Percentiles rank a stretch among this genome's conserved stretches.
Conservation (phyloP, 2,113 vertebrate genomes). For the Oreochromis spilurus region DNA sequence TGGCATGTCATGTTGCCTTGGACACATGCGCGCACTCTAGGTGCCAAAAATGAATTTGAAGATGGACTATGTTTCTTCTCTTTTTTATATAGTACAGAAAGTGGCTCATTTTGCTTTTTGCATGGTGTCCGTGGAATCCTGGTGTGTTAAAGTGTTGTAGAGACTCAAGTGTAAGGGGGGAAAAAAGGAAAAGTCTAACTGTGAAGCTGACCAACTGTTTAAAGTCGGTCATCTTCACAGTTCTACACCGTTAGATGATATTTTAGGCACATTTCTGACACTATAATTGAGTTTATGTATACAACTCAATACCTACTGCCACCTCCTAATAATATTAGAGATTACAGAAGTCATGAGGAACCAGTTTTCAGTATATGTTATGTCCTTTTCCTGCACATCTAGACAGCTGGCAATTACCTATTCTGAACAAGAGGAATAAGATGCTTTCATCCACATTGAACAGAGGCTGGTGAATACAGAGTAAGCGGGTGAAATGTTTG, state of each 20-base stretch:
- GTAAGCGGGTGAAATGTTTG: constrained; percentile 41
- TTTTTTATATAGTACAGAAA: background rate
- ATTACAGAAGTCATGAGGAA: background rate
- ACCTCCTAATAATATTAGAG: background rate
- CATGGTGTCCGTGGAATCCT: background rate
- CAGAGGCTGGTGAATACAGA: constrained; percentile 14
- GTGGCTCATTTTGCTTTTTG: background rate
- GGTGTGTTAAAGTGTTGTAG: background rate
- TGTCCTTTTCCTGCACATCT: background rate
- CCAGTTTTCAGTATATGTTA: background rate
- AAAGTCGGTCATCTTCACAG: background rate
- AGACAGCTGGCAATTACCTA: background rate
- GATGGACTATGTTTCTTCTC: background rate
- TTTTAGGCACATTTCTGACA: background rate
- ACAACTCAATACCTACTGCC: background rate
- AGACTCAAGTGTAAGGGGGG: background rate
- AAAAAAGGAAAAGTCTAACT: background rate
- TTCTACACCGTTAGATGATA: background rate
- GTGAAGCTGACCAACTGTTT: background rate
- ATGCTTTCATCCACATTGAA: background rate
- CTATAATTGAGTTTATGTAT: background rate
- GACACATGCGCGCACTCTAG: background rate
- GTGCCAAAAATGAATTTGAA: background rate
- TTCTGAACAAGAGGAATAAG: background rate
- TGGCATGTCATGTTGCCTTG: background rate